These are phyloP conservation scores for Hystrix brachyura DNA, from an alignment of 2,113 vertebrate genomes.

Conservation along the genomic window DNA sequence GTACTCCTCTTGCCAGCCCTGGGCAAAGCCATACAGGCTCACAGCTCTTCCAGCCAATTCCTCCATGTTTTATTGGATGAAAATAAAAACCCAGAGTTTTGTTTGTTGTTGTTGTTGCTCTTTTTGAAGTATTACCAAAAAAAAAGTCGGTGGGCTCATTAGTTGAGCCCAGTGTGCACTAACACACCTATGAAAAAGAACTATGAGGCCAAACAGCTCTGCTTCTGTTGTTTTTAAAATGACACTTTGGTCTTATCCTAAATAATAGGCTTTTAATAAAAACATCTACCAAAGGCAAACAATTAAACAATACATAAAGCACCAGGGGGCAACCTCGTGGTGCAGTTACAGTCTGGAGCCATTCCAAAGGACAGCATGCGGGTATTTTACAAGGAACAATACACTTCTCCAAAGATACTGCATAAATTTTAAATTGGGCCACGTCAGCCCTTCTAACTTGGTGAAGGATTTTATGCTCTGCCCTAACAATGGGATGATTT, in stretches of 20 bases:
- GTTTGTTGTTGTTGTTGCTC: conserved; percentile 81
- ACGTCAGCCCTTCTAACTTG: conserved; percentile 75
- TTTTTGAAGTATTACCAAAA: conserved; percentile 85
- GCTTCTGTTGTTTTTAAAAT: conserved; percentile 88
- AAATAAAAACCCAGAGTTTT: conserved; percentile 79
- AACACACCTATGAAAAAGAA: conserved; percentile 84
- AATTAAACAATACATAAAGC: conserved; percentile 93
- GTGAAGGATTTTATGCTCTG: conserved; percentile 65
- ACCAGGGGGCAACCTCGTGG: conserved; percentile 89
- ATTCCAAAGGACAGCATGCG: conserved; percentile 87
- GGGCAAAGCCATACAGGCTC: not conserved
- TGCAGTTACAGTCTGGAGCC: conserved; percentile 88
- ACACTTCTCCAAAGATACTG: conserved; percentile 86
- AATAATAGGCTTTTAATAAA: conserved; percentile 91
- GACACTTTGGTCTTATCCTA: conserved; percentile 88
- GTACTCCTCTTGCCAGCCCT: not conserved
- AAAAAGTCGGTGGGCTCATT: conserved; percentile 83
- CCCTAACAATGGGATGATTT: conserved; percentile 27
- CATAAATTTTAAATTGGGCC: conserved; percentile 86
- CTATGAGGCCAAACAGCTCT: conserved; percentile 69
- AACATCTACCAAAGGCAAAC: conserved; percentile 90
- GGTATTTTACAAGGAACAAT: conserved; percentile 87
- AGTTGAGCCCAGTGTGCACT: conserved; percentile 70
- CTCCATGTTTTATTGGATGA: conserved; percentile 78
- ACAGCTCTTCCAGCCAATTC: conserved; percentile 69